Percentiles rank a stretch among this genome's conserved stretches.
Evolutionary conservation across 2,888 invertebrate species (phyloP).

Genomic region (Eupelmus urozonus): DNA sequence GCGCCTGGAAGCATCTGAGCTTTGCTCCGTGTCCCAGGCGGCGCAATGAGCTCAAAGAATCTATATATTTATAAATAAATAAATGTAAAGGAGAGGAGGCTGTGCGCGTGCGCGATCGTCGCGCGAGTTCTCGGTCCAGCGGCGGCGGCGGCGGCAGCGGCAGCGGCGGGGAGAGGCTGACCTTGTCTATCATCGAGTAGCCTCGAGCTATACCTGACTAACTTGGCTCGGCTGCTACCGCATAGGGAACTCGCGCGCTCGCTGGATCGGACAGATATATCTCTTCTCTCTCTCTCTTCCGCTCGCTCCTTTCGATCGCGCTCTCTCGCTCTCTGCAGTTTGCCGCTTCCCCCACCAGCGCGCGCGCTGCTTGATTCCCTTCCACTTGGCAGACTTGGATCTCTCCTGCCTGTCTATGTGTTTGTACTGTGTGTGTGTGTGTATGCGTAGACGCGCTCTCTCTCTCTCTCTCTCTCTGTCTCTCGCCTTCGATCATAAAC

Average conservation of each 20-base stretch:
- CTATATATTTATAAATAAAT: slow-evolving; percentile 1
- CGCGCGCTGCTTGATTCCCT: slow-evolving; percentile 38
- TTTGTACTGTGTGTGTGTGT: no score
- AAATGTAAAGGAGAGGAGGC: slow-evolving; percentile 1
- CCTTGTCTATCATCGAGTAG: slow-evolving; percentile 76
- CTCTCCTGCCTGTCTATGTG: slow-evolving; percentile 4
- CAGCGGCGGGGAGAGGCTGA: slow-evolving; percentile 70
- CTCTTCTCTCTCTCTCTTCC: slow-evolving; percentile 49
- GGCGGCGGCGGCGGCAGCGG: neutral
- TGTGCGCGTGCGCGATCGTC: neutral
- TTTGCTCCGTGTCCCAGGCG: neutral
- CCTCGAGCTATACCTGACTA: slow-evolving; percentile 73
- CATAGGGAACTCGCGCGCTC: slow-evolving; percentile 61
- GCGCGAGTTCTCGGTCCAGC: neutral
- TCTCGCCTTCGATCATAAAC: slow-evolving; percentile 63
- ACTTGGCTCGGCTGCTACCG: slow-evolving; percentile 69
- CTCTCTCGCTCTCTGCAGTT: slow-evolving; percentile 38
- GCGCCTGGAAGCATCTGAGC: no score
- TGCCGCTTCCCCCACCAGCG: slow-evolving; percentile 43
- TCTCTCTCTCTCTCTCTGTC: slow-evolving; percentile 39
- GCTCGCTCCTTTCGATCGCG: slow-evolving; percentile 48
- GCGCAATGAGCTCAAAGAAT: neutral
- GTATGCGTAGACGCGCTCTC: no score
- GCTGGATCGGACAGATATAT: neutral
- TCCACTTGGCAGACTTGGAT: slow-evolving; percentile 25